Base-by-base conservation (phyloP, 2,797 vertebrate genomes). In the Periparus ater region DNA sequence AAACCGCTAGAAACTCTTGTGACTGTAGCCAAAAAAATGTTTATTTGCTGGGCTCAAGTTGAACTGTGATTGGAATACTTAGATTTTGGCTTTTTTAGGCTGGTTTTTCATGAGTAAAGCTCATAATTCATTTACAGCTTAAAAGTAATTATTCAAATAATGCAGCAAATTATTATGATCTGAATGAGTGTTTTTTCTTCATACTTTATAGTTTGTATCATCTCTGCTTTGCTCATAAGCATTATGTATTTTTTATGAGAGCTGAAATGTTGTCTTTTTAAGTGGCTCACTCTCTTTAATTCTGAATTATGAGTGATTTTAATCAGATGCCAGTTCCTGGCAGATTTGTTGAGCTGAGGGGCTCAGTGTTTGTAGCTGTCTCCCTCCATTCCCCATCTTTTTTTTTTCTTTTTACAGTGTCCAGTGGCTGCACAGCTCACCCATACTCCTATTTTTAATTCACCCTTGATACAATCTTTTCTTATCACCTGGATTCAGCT, bases 111-210 rank as follows among this genome's bases (percentile, higher is more conserved):
- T 45, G 72, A 85, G 42, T 78, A 77, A 92, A 48, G 20, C 26
- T 94, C 50, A 5, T 71, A 51, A 88, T 88, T 58, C 7, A 65
- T 47, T 89, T 15, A 93, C 55, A 93, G n/a, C 63, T 85, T 71
- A 81, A 85, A 91, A 93, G 23, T 57, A 88, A 72, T 93, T 62
- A 63, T 78, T 94, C 72, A 77, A 84, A 74, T n/a, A 58, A 38
- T 11, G 44, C 34, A 55, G 55, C 82, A 55, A 89, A 50, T 58
- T 72, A 85, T 22, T 32, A 60, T 9, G 15, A 44, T 61, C 32
- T 14, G 2, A 83, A 57, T 87, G 48, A 63, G 36, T 91, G 13
- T 23, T 55, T 90, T 93, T 77, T 18, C 66, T 65, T 80, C 89
- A 25, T 84, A 21, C 26, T 93, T 94, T 8, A 23, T 42, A 60